Conservation (phyloP, 2,113 vertebrate genomes). For the Halcyon senegalensis region DNA sequence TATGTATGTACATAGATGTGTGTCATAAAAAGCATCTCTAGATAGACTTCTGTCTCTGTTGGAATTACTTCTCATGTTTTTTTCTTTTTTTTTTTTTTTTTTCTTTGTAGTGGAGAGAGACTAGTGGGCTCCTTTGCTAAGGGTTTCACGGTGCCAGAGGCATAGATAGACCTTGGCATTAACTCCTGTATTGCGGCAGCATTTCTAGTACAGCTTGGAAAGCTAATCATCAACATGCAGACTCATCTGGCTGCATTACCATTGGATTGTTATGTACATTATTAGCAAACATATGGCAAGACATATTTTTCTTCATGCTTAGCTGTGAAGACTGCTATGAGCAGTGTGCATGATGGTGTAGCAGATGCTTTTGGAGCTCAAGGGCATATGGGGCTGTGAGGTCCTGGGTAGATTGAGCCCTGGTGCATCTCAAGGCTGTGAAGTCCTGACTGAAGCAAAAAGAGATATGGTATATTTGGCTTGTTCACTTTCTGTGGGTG, state of each 20-base stretch:
- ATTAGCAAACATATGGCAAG: neutral
- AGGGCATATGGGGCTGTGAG: neutral
- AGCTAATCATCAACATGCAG: neutral
- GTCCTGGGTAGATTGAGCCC: neutral
- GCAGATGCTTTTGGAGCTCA: neutral
- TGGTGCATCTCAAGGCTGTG: neutral
- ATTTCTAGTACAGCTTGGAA: neutral
- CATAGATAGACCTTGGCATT: neutral
- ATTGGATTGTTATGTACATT: neutral
- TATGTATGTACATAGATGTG: neutral
- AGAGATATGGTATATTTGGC: accelerated
- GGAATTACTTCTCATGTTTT: neutral
- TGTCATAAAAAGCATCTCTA: neutral
- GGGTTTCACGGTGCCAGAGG: neutral
- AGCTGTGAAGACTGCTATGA: neutral
- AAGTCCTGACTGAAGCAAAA: neutral
- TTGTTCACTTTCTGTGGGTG: neutral
- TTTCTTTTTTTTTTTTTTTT: neutral
- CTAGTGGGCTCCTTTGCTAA: neutral
- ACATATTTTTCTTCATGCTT: neutral
- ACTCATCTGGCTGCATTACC: neutral
- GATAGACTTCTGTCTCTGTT: neutral
- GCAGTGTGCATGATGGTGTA: neutral
- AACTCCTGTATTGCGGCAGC: neutral
- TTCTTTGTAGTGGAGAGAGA: neutral